A percentile compares a stretch with the other conserved stretches of the same genome.
These are phyloP conservation scores for Bombus sylvicola DNA, from an alignment of 1,140 invertebrate species.

Conservation along the genomic window DNA sequence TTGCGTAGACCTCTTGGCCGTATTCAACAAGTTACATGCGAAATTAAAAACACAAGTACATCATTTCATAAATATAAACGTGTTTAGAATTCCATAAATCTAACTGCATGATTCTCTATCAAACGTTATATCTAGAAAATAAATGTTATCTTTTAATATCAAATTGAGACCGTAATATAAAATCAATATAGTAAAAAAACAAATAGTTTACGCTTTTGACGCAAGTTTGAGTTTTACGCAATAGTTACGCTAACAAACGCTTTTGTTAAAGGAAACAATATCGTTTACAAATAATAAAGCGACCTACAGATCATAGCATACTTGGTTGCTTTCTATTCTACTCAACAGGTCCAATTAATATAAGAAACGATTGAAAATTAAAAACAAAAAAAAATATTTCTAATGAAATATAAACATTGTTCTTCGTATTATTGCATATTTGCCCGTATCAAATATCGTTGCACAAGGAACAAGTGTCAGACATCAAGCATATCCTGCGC, in stretches of 20 bases:
- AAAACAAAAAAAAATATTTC: background rate
- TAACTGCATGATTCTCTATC: too few species aligned
- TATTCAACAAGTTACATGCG: conserved; percentile 33
- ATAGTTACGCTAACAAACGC: too few species aligned
- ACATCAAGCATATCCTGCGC: background rate
- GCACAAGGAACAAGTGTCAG: background rate
- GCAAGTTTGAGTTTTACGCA: too few species aligned
- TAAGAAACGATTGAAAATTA: background rate
- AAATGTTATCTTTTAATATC: too few species aligned
- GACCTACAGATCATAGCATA: background rate
- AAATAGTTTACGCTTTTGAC: too few species aligned
- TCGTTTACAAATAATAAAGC: background rate
- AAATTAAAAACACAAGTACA: background rate
- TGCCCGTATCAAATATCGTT: background rate
- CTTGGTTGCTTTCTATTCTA: background rate
- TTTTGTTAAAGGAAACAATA: background rate
- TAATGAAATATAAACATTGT: background rate
- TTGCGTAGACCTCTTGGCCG: background rate
- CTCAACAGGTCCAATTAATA: background rate
- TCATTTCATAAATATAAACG: too few species aligned
- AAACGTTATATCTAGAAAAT: too few species aligned
- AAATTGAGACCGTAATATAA: too few species aligned
- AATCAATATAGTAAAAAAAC: too few species aligned
- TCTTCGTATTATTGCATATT: background rate
- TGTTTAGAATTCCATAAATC: too few species aligned